Evolutionary conservation across 2,113 vertebrate species (phyloP).

Genomic region (Salvelinus namaycush): DNA sequence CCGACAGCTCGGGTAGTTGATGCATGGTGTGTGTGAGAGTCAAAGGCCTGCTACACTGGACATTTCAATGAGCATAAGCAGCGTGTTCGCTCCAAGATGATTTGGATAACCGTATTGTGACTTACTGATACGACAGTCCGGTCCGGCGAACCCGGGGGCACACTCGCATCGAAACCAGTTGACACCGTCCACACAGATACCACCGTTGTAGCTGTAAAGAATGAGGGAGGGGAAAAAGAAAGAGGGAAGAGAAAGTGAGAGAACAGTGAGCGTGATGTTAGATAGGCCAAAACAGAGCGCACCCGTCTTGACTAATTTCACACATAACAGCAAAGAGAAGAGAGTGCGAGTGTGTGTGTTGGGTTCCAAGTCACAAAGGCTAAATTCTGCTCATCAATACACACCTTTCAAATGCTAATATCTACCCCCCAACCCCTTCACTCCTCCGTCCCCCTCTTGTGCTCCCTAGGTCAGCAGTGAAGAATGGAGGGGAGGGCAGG

Average conservation of each 20-base stretch:
- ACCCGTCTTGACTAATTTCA: not conserved
- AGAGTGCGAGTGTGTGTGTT: conserved; percentile 13
- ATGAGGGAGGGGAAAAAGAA: not conserved
- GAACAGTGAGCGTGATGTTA: conserved; percentile 10
- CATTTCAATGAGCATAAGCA: conserved; percentile 2
- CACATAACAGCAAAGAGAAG: not conserved
- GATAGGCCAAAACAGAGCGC: not conserved
- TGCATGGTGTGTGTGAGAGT: no score
- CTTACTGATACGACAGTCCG: conserved; percentile 98
- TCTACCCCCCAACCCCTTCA: conserved; percentile 54
- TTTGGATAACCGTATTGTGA: not conserved
- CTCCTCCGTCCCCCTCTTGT: conserved; percentile 45
- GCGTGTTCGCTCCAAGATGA: not conserved
- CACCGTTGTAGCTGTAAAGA: conserved; percentile 88
- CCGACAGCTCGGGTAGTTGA: no score
- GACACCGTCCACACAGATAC: conserved; percentile 92
- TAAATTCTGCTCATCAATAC: conserved; percentile 71
- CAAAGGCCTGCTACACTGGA: no score
- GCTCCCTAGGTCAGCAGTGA: conserved; percentile 59
- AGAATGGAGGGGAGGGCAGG: conserved; percentile 60
- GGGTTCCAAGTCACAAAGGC: conserved; percentile 44
- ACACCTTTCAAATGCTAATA: conserved; percentile 75
- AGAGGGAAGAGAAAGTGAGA: conserved; percentile 19
- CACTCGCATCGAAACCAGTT: conserved; percentile 98
- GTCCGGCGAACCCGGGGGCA: conserved; percentile 90